Evolutionary conservation across 2,888 invertebrate genomes (phyloP), one percentile per base, ranked within the genome.

Genomic region (Agelastica alni): DNA sequence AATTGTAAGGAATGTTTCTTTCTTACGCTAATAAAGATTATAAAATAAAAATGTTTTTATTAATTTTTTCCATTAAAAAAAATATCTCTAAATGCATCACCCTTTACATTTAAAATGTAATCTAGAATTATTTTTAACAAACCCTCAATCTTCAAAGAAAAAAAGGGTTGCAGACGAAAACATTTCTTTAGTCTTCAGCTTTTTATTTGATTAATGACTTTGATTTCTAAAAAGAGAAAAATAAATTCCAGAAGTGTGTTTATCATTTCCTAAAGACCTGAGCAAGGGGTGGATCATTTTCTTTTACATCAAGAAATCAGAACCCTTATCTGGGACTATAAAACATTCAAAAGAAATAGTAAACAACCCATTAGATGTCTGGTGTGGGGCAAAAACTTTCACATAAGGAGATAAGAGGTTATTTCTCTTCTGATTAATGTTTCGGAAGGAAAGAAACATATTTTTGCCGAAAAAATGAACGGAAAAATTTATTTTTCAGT

Each of bases 391-490:
- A 58, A 34, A 43, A 34, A 44, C 41, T 45, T 45, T 39, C 47
- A 48, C 42, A 47, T 51, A 43, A 56, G 46, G 45, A 58, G 54
- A 58, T 55, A 55, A 58, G 45, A 58, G 43, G 48, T 55, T 58
- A 53, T 53, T 56, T 56, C 52, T 51, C 53, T 53, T 49, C 41
- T 45, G 53, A 41, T 51, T 44, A 58, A 58, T 56, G 59, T 53
- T 42, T 53, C 36, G 53, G 58, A 58, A 55, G 36, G 41, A 43
- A 22, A 37, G 47, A 43, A 52, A 52, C 54, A 49, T 54, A 54
- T 54, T 54, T 48, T 44, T 36, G 12, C 10, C 14, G 30, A 47
- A 47, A 37, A 20, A 18, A 45, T 37, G 16, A 28, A 17, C 10
- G 39, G 13, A 41, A 20, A 48, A 39, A 39, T 48, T 18, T 48